A percentile compares a stretch with the other conserved stretches of the same genome.
phyloP scores from a whole-genome alignment of 2,797 vertebrate genomes.

The Philypnodon macrostomus region DNA sequence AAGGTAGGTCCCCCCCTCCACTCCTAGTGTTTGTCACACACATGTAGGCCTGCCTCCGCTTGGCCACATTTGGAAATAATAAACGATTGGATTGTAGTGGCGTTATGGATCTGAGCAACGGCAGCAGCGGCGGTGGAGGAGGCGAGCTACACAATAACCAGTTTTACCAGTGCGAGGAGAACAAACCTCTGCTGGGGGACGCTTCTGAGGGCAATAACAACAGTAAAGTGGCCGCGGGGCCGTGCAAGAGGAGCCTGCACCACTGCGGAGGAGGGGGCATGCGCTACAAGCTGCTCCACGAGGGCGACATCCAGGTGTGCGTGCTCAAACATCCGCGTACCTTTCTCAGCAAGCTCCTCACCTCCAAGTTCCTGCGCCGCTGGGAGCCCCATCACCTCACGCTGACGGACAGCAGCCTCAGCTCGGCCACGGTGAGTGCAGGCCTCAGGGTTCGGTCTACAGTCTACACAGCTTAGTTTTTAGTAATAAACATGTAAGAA shows the following conservation, averaged over 20 bases:
- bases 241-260: constrained; percentile 85
- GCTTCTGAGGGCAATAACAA: constrained; percentile 83
- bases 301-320: constrained; percentile 99
- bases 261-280: constrained; percentile 89
- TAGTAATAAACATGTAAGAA: background rate
- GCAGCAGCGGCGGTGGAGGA: constrained; percentile 76
- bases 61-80: constrained; percentile 26
- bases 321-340: constrained; percentile 94
- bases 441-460: background rate
- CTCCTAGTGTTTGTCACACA: constrained; percentile 3
- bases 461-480: background rate
- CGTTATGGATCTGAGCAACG: constrained; percentile 85
- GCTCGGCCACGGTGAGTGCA: constrained; percentile 90
- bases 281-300: constrained; percentile 97
- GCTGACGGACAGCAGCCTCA: constrained; percentile 90
- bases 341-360: constrained; percentile 98
- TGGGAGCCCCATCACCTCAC: constrained; percentile 98
- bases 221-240: constrained; percentile 80
- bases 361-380: constrained; percentile 92
- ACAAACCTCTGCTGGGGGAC: constrained; percentile 89
- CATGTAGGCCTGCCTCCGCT: constrained; percentile 28
- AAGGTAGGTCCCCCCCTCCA: constrained; percentile 38
- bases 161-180: constrained; percentile 90
- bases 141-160: constrained; percentile 84
- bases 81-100: constrained; percentile 40